phyloP scores from a whole-genome alignment of 2,797 vertebrate species.

The Argentina silus region DNA sequence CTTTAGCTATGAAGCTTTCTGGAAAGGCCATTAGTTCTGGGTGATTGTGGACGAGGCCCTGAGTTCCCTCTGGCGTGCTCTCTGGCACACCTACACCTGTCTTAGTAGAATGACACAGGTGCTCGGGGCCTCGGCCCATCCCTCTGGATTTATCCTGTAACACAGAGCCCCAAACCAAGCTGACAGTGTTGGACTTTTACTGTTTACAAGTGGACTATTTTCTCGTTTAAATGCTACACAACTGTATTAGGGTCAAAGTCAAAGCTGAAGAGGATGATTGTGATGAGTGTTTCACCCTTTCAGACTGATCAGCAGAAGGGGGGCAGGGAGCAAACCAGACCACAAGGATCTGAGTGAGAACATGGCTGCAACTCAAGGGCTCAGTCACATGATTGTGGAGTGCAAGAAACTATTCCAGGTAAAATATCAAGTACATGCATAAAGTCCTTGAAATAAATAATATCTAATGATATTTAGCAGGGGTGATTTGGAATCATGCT shows the following conservation, averaged over 20 bases:
- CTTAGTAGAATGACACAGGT: neutral
- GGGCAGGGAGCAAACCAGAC: slow-evolving; percentile 77
- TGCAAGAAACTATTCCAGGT: slow-evolving; percentile 90
- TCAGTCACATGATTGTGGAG: slow-evolving; percentile 85
- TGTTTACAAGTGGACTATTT: neutral
- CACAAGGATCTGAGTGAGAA: slow-evolving; percentile 85
- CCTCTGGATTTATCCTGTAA: neutral
- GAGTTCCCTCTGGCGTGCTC: neutral
- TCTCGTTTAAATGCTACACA: neutral
- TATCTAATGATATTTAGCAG: neutral
- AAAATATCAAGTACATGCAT: neutral
- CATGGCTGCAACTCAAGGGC: slow-evolving; percentile 83
- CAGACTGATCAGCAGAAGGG: slow-evolving; percentile 78
- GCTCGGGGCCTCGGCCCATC: neutral
- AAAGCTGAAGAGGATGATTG: neutral
- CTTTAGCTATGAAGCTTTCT: neutral
- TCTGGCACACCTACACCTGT: neutral
- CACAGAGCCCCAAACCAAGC: neutral
- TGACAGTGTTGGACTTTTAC: neutral
- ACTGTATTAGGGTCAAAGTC: neutral
- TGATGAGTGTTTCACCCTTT: neutral
- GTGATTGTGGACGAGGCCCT: neutral
- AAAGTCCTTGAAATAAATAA: neutral
- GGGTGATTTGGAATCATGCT: too few relatives aligned
- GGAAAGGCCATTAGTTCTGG: neutral